Conservation (phyloP, 2,113 vertebrate species). For the Lepus americanus region DNA sequence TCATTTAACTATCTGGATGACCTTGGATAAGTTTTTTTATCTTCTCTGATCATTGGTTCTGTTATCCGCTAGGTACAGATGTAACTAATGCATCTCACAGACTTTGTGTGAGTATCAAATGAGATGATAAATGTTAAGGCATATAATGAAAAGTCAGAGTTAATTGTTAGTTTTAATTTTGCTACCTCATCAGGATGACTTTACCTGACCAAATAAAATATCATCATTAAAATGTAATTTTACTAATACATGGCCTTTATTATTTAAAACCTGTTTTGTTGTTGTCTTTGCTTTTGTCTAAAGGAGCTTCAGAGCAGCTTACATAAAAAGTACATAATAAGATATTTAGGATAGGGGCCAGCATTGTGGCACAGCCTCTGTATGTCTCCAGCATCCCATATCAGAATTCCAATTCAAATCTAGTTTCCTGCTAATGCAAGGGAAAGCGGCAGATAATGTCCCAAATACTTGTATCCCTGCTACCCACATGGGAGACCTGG, state of each 20-base stretch:
- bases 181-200: background rate
- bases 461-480: too few species aligned
- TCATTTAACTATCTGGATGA: background rate
- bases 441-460: too few species aligned
- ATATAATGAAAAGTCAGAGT: background rate
- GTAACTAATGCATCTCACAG: background rate
- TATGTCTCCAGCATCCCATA: background rate
- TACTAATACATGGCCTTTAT: background rate
- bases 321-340: background rate
- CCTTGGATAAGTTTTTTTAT: background rate
- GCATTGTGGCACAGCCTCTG: background rate
- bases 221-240: constrained; percentile 45
- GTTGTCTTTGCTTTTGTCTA: constrained; percentile 13
- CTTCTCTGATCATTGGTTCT: constrained; percentile 35
- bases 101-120: background rate
- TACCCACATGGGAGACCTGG: too few species aligned
- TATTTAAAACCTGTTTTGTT: constrained; percentile 20
- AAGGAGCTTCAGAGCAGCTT: background rate
- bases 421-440: too few species aligned
- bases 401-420: too few species aligned
- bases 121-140: background rate
- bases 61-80: background rate
- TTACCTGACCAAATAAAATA: constrained; percentile 49
- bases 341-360: background rate
- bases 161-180: constrained; percentile 5